Evolutionary conservation across 2,888 invertebrate species (phyloP).

Genomic region (Mesorhabditis sp.): DNA sequence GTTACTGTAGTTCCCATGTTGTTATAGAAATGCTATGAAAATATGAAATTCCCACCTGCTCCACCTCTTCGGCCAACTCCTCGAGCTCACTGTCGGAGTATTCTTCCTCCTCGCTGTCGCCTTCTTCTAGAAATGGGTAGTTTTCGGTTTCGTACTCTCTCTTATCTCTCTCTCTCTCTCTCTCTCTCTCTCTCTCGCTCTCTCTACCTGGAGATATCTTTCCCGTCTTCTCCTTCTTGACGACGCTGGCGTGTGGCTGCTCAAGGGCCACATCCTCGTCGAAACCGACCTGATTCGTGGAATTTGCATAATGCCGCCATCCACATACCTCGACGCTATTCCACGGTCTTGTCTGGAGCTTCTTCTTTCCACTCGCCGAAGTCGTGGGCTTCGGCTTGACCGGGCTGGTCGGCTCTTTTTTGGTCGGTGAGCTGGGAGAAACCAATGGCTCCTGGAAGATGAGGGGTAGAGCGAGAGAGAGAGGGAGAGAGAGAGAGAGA

Average conservation of each 20-base stretch:
- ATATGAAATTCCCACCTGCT: slow-evolving; percentile 20
- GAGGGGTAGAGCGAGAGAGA: too few species aligned
- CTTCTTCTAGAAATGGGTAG: slow-evolving; percentile 22
- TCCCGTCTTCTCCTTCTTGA: slow-evolving; percentile 17
- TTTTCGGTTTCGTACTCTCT: too few species aligned
- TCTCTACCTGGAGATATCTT: slow-evolving; percentile 14
- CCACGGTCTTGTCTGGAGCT: slow-evolving; percentile 25
- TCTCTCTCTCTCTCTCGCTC: slow-evolving; percentile 15
- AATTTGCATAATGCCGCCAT: slow-evolving; percentile 8
- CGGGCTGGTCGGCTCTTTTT: slow-evolving; percentile 11
- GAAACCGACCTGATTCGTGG: slow-evolving; percentile 40
- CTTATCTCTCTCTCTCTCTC: slow-evolving; percentile 8
- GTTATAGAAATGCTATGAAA: too few species aligned
- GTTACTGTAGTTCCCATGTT: not conserved
- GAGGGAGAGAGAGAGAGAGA: too few species aligned
- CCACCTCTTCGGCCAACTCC: slow-evolving; percentile 54
- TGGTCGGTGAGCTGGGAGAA: not conserved
- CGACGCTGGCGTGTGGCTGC: slow-evolving; percentile 28
- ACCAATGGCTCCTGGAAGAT: not conserved
- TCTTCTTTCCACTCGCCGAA: not conserved
- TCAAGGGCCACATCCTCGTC: slow-evolving; percentile 43
- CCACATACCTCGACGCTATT: slow-evolving; percentile 28
- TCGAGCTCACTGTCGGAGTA: slow-evolving; percentile 54
- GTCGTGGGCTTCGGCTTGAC: not conserved
- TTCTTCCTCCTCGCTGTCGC: slow-evolving; percentile 49